Conservation (phyloP, 2,113 vertebrate species). For the Dipodomys spectabilis region DNA sequence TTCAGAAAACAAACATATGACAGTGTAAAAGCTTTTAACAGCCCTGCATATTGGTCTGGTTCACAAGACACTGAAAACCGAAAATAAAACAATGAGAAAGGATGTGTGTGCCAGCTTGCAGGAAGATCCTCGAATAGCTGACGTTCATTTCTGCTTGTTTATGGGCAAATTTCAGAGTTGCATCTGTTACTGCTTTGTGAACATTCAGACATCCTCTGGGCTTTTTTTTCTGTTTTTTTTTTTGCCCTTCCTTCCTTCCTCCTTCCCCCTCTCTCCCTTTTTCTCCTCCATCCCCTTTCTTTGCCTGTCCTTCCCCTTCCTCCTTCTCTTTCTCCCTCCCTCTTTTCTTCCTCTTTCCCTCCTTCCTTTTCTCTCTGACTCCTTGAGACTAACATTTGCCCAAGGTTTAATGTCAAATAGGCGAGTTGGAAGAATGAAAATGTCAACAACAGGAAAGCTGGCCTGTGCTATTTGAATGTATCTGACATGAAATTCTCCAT, state of each 20-base stretch:
- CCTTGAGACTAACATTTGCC: slow-evolving; percentile 66
- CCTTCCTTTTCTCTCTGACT: slow-evolving; percentile 56
- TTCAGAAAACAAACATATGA: slow-evolving; percentile 74
- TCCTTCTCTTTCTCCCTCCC: too few species aligned
- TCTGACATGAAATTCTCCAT: accelerated
- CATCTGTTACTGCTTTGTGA: slow-evolving; percentile 79
- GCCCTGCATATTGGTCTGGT: slow-evolving; percentile 51
- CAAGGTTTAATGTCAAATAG: slow-evolving; percentile 72
- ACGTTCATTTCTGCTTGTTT: slow-evolving; percentile 82
- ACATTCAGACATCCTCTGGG: slow-evolving; percentile 71
- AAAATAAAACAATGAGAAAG: slow-evolving; percentile 60
- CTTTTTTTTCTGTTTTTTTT: background rate
- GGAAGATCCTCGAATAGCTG: slow-evolving; percentile 67
- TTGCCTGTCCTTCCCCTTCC: too few species aligned
- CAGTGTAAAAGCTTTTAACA: slow-evolving; percentile 57
- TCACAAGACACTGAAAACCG: slow-evolving; percentile 69
- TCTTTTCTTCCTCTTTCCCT: background rate
- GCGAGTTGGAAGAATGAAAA: slow-evolving; percentile 73
- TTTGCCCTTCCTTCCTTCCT: background rate
- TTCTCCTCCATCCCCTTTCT: too few species aligned
- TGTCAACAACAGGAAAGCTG: background rate
- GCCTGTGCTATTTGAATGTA: accelerated
- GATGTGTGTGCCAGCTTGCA: slow-evolving; percentile 57
- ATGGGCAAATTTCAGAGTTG: slow-evolving; percentile 81
- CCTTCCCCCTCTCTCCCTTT: slow-evolving; percentile 26